A percentile compares a stretch with the other conserved stretches of the same genome.
These are phyloP conservation scores for Oreochromis grahami DNA, from an alignment of 2,797 vertebrate genomes.

Conservation along the genomic window DNA sequence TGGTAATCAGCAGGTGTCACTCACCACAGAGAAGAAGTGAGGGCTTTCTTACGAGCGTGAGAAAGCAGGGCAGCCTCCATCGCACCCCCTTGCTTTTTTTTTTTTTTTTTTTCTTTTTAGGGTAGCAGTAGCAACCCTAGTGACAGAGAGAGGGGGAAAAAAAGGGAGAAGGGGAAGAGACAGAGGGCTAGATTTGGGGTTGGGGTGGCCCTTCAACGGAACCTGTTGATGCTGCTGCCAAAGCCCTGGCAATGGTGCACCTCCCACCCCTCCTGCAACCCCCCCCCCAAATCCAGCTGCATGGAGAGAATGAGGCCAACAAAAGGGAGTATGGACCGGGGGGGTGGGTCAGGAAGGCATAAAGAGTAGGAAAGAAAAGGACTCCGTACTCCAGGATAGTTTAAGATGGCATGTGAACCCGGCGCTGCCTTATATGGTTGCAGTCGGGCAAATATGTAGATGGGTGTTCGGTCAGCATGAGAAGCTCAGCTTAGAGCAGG, in stretches of 20 bases:
- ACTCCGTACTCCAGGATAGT: slow-evolving; percentile 47
- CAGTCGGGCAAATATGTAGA: slow-evolving; percentile 14
- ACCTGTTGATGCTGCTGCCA: slow-evolving; percentile 82
- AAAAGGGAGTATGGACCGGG: not conserved
- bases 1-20: slow-evolving; percentile 95
- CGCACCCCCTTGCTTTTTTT: slow-evolving; percentile 34
- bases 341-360: slow-evolving; percentile 14
- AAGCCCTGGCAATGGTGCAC: slow-evolving; percentile 49
- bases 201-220: slow-evolving; percentile 70
- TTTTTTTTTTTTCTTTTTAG: slow-evolving; percentile 24
- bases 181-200: slow-evolving; percentile 64
- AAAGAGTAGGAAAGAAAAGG: slow-evolving; percentile 26
- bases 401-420: slow-evolving; percentile 51
- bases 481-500: slow-evolving; percentile 9
- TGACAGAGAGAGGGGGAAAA: slow-evolving; percentile 28
- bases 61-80: slow-evolving; percentile 80
- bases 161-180: slow-evolving; percentile 65
- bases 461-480: not conserved
- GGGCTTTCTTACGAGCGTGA: slow-evolving; percentile 88
- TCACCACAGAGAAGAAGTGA: slow-evolving; percentile 83
- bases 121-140: slow-evolving; percentile 62
- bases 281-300: slow-evolving; percentile 69
- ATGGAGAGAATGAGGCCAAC: slow-evolving; percentile 43
- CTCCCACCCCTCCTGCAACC: not conserved
- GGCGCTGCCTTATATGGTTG: slow-evolving; percentile 45